Evolutionary conservation across 2,888 invertebrate genomes (phyloP).

Genomic region (Cotesia congregata): DNA sequence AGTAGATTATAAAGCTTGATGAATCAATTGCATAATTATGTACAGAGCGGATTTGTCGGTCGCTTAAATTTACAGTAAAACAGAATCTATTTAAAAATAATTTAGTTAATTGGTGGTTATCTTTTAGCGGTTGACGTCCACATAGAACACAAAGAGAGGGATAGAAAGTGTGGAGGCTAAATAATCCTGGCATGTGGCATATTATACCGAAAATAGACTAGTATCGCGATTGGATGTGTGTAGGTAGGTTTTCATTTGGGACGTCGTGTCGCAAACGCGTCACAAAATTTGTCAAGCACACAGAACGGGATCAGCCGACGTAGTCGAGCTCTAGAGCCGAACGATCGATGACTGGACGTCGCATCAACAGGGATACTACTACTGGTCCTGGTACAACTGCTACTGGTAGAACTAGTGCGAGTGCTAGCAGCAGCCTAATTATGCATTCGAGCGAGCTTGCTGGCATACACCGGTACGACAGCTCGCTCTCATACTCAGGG

Average conservation of each 20-base stretch:
- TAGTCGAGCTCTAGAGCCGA: neutral
- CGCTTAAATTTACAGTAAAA: neutral
- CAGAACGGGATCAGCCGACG: conserved; percentile 20
- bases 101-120: neutral
- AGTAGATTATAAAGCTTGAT: conserved; percentile 43
- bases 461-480: neutral
- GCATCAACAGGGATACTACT: conserved; percentile 40
- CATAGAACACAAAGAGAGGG: neutral
- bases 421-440: conserved; percentile 49
- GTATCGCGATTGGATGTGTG: conserved; percentile 4
- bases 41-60: neutral
- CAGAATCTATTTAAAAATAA: neutral
- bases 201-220: conserved; percentile 1
- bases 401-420: too few relatives aligned
- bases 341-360: conserved; percentile 48
- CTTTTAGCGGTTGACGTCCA: neutral
- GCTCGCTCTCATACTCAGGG: conserved; percentile 11
- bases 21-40: conserved; percentile 47
- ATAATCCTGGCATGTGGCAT: conserved; percentile 3
- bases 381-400: neutral
- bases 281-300: conserved; percentile 35
- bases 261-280: conserved; percentile 14
- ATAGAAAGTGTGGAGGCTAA: neutral
- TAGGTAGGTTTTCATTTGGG: conserved; percentile 8
- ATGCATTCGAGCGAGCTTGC: conserved; percentile 51